A percentile compares a stretch with the other conserved stretches of the same genome.
Evolutionary conservation across 2,797 vertebrate species (phyloP).

Genomic region (Mormyrops boulengeri): DNA sequence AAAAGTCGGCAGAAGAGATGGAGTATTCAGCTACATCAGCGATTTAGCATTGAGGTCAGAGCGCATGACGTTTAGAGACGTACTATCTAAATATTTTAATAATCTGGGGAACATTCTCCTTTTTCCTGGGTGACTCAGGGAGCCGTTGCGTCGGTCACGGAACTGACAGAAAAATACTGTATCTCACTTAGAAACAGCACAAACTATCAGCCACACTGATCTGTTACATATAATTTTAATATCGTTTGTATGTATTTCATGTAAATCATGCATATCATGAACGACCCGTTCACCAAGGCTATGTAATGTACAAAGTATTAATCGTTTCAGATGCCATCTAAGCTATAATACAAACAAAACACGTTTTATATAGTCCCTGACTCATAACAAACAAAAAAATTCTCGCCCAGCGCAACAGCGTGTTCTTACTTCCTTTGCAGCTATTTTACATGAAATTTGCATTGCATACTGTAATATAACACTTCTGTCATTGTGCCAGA

Average conservation of each 20-base stretch:
- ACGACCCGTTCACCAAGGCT: too few relatives aligned
- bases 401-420: conserved; percentile 14
- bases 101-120: not conserved
- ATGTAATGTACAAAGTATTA: not conserved
- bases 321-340: not conserved
- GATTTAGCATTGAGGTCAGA: not conserved
- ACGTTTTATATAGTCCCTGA: not conserved
- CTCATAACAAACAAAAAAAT: not conserved
- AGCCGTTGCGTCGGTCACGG: not conserved
- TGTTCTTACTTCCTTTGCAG: conserved; percentile 33
- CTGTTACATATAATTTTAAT: not conserved
- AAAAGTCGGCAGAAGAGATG: not conserved
- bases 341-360: not conserved
- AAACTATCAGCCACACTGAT: not conserved
- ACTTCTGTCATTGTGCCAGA: conserved; percentile 33
- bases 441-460: conserved; percentile 48
- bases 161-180: not conserved
- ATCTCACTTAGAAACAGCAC: not conserved
- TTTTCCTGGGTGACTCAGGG: not conserved
- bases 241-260: not conserved
- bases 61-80: not conserved
- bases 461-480: conserved; percentile 45
- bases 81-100: not conserved
- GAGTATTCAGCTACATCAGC: not conserved
- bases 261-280: too few relatives aligned